These are phyloP conservation scores for Pogonus chalceus DNA, from an alignment of 1,140 invertebrate species.

Conservation along the genomic window DNA sequence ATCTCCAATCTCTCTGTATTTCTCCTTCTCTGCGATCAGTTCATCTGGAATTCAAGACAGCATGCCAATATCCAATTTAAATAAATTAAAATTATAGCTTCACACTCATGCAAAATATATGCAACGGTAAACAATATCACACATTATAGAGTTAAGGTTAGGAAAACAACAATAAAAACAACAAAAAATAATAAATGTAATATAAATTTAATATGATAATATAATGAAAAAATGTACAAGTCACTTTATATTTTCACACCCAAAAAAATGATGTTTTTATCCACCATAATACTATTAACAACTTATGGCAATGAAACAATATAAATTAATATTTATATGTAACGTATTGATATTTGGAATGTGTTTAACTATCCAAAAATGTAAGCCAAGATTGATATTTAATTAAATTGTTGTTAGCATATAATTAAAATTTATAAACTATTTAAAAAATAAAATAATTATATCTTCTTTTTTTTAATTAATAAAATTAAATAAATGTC, in stretches of 20 bases:
- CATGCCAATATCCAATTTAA: neutral
- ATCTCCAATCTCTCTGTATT: constrained; percentile 95
- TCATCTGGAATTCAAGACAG: constrained; percentile 65
- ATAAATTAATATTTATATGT: constrained; percentile 2
- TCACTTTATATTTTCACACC: neutral
- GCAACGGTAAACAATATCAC: neutral
- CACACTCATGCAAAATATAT: neutral
- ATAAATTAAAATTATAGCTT: neutral
- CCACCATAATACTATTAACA: neutral
- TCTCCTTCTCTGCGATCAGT: constrained; percentile 92
- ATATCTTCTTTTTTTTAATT: neutral
- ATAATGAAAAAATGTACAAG: constrained; percentile 9
- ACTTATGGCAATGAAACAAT: neutral
- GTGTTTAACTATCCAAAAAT: neutral
- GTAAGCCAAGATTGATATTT: too few relatives aligned
- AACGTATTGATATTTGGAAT: constrained; percentile 1
- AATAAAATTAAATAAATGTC: constrained; percentile 5
- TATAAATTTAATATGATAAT: constrained; percentile 11
- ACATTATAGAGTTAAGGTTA: neutral
- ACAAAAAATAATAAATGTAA: constrained; percentile 6
- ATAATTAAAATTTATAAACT: constrained; percentile 5
- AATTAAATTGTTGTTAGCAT: neutral
- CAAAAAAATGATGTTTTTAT: constrained; percentile 3
- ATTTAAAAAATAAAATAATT: constrained; percentile 8
- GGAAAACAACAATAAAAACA: neutral